Evolutionary conservation across 2,797 vertebrate species (phyloP).

Genomic region (Sebastes iracundus): DNA sequence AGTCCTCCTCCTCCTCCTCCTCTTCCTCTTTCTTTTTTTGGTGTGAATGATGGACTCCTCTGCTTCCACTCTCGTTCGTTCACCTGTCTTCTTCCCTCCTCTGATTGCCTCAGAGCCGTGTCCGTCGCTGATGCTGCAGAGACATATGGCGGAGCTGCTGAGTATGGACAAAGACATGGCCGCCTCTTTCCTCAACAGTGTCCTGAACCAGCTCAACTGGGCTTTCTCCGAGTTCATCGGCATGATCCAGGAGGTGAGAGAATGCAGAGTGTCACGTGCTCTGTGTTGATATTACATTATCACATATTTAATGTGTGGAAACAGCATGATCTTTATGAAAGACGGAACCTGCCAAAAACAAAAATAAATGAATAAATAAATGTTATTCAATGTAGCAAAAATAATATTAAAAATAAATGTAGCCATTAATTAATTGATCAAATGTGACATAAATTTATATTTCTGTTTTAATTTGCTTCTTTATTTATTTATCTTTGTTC

Average conservation of each 20-base stretch:
- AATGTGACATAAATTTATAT: no score
- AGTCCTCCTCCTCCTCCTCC: no score
- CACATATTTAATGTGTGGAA: no score
- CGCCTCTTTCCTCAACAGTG: constrained; percentile 97
- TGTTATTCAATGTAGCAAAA: no score
- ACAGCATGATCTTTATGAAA: no score
- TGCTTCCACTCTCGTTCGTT: background rate
- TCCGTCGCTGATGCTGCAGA: constrained; percentile 94
- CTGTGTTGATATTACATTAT: background rate
- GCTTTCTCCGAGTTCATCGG: constrained; percentile 99
- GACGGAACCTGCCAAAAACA: no score
- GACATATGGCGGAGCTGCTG: constrained; percentile 95
- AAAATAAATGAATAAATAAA: no score
- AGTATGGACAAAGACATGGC: constrained; percentile 91
- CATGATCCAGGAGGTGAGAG: constrained; percentile 92
- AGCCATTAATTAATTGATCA: no score
- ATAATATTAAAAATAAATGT: constrained; percentile 38
- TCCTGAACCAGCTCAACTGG: constrained; percentile 99
- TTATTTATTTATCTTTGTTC: no score
- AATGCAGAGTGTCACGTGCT: no score
- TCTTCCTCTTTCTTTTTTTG: background rate
- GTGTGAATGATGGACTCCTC: background rate
- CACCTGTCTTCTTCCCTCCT: background rate
- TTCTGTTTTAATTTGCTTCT: no score
- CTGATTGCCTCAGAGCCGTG: constrained; percentile 90